These are phyloP conservation scores for Thecophora atra DNA, from an alignment of 2,888 invertebrate genomes.

Conservation along the genomic window DNA sequence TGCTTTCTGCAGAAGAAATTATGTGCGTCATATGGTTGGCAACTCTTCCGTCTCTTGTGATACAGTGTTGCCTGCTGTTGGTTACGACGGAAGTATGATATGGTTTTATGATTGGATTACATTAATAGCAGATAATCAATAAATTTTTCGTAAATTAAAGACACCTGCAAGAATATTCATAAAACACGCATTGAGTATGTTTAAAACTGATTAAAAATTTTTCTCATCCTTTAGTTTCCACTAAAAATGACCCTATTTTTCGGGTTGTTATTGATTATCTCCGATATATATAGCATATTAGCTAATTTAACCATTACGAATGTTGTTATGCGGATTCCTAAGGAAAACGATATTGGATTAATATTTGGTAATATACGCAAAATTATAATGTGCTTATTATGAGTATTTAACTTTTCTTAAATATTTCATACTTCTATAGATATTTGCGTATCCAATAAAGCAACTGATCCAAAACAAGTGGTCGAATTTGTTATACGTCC, in stretches of 20 bases:
- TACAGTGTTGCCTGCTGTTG: no score
- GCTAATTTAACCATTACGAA: slow-evolving; percentile 41
- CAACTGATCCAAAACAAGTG: slow-evolving; percentile 46
- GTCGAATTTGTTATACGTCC: slow-evolving; percentile 52
- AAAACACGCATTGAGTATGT: no score
- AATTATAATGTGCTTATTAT: neutral
- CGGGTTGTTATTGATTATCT: neutral
- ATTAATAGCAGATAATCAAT: no score
- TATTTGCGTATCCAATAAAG: slow-evolving; percentile 52
- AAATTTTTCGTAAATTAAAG: no score
- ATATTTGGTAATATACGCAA: slow-evolving; percentile 55
- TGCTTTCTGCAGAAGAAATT: no score
- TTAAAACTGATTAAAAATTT: neutral
- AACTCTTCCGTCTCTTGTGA: no score
- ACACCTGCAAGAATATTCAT: no score
- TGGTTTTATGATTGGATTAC: no score
- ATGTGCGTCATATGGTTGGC: no score
- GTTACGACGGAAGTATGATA: no score
- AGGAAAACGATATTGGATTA: slow-evolving; percentile 57
- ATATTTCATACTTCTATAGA: slow-evolving; percentile 47
- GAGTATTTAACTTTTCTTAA: neutral
- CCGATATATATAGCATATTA: slow-evolving; percentile 28
- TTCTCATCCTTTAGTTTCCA: neutral
- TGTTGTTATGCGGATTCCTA: slow-evolving; percentile 55
- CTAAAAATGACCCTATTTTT: neutral